Evolutionary conservation across 2,113 vertebrate species (phyloP).

Genomic region (Climacteris rufus): DNA sequence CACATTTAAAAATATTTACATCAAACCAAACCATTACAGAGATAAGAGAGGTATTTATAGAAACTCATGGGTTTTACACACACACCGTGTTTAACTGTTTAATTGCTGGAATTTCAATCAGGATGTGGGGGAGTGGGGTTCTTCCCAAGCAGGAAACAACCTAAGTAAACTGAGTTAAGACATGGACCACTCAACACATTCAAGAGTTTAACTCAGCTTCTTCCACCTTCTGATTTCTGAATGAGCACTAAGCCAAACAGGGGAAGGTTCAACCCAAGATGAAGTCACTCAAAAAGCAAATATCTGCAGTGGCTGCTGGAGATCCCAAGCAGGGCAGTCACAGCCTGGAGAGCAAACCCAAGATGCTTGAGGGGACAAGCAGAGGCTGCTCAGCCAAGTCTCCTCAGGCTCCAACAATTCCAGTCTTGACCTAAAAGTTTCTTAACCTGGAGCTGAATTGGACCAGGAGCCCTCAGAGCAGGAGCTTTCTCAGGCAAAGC

Average conservation of each 20-base stretch:
- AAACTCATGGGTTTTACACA: neutral
- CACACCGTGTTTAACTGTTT: neutral
- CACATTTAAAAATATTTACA: neutral
- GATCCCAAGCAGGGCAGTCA: neutral
- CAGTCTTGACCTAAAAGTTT: neutral
- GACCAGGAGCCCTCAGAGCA: neutral
- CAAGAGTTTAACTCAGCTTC: neutral
- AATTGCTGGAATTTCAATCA: neutral
- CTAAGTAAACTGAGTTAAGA: neutral
- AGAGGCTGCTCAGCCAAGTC: neutral
- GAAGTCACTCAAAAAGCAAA: neutral
- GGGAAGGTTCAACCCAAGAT: neutral
- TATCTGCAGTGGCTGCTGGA: neutral
- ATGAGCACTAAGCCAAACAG: neutral
- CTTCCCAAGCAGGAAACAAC: neutral
- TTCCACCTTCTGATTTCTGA: neutral
- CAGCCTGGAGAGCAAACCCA: fast-evolving
- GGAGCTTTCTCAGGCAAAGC: neutral
- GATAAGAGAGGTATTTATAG: neutral
- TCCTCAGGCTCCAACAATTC: neutral
- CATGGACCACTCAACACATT: neutral
- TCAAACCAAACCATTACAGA: neutral
- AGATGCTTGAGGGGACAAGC: fast-evolving
- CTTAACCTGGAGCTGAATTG: neutral
- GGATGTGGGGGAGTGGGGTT: neutral